Conservation (phyloP, 2,888 invertebrate genomes). For the Biston stratarius region DNA sequence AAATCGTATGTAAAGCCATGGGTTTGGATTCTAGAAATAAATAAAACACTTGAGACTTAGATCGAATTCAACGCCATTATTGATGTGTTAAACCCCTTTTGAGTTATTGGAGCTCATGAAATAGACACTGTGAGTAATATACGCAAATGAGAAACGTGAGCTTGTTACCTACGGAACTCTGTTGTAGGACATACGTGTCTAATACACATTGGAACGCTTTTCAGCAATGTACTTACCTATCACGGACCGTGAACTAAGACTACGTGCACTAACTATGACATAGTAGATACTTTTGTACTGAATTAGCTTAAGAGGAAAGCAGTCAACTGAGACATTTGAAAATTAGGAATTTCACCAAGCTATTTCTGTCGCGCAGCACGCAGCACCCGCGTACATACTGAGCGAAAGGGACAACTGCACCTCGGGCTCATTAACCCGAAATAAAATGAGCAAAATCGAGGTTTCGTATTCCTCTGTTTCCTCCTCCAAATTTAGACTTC, state of each 20-base stretch:
- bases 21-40: background rate
- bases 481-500: too few species aligned
- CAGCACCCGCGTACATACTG: too few species aligned
- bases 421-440: too few species aligned
- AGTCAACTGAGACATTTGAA: too few species aligned
- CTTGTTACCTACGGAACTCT: background rate
- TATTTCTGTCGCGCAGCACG: too few species aligned
- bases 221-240: constrained; percentile 5
- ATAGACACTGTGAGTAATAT: constrained; percentile 6
- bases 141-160: constrained; percentile 10
- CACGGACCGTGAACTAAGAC: background rate
- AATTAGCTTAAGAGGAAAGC: too few species aligned
- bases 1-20: background rate
- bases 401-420: too few species aligned
- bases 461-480: too few species aligned
- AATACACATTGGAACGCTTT: constrained; percentile 10
- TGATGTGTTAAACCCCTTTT: constrained; percentile 4
- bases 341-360: too few species aligned
- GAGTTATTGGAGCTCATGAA: constrained; percentile 6
- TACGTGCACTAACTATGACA: too few species aligned
- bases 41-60: constrained; percentile 9
- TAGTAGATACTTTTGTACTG: background rate
- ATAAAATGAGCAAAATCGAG: too few species aligned
- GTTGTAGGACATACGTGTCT: constrained; percentile 17
- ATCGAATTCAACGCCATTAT: constrained; percentile 8